A percentile compares a stretch with the other conserved stretches of the same genome.
Evolutionary conservation across 2,113 vertebrate species (phyloP).

Genomic region (Empidonax traillii): DNA sequence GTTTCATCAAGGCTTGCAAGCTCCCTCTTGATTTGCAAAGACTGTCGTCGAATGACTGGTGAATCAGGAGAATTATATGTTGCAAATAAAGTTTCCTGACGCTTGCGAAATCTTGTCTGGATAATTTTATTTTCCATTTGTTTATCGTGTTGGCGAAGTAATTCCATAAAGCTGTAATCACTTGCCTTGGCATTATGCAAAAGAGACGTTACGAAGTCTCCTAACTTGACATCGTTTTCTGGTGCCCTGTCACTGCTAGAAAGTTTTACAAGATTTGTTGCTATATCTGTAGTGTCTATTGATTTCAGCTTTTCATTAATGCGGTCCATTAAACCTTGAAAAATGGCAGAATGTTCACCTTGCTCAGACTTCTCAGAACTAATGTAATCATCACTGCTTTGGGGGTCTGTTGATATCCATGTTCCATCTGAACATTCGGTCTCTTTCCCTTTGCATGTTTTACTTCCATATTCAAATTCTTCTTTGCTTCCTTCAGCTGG

Average conservation of each 20-base stretch:
- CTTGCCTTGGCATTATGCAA: slow-evolving; percentile 81
- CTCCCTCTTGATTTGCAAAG: slow-evolving; percentile 87
- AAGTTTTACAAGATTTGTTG: slow-evolving; percentile 69
- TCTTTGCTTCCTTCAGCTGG: slow-evolving; percentile 74
- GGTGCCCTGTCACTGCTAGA: slow-evolving; percentile 72
- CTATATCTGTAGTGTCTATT: slow-evolving; percentile 83
- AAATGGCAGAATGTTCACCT: slow-evolving; percentile 75
- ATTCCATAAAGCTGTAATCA: slow-evolving; percentile 90
- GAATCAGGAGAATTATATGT: slow-evolving; percentile 79
- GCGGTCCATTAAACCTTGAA: slow-evolving; percentile 87
- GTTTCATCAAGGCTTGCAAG: slow-evolving; percentile 82
- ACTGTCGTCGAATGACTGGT: slow-evolving; percentile 79
- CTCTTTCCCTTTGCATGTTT: slow-evolving; percentile 40
- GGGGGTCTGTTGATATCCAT: slow-evolving; percentile 23
- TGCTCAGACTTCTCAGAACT: slow-evolving; percentile 65
- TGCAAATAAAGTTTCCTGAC: slow-evolving; percentile 83
- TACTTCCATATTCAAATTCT: slow-evolving; percentile 29
- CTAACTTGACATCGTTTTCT: slow-evolving; percentile 80
- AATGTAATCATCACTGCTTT: slow-evolving; percentile 8
- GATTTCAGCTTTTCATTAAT: slow-evolving; percentile 91
- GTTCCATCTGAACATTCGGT: neutral
- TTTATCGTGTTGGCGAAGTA: slow-evolving; percentile 84
- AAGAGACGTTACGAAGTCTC: slow-evolving; percentile 89
- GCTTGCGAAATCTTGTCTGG: slow-evolving; percentile 86
- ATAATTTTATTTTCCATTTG: slow-evolving; percentile 83